Base-by-base conservation (phyloP, 2,113 vertebrate species). In the Agelaius phoeniceus region DNA sequence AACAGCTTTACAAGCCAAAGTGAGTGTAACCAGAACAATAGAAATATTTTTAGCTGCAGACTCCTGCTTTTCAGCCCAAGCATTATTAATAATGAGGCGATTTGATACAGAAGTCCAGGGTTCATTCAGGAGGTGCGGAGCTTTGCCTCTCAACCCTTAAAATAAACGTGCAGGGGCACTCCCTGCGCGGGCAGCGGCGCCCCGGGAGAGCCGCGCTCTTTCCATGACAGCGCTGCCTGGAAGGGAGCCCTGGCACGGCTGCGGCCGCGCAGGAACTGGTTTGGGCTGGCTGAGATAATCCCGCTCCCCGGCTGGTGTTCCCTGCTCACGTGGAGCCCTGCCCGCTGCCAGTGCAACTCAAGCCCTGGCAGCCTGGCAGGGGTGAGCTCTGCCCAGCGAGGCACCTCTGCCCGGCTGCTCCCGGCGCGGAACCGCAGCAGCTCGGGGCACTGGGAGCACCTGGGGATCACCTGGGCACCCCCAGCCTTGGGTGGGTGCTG, bases 261-360 rank as follows among this genome's bases (percentile, higher is more conserved):
- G 48, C 3, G 46, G 73, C 83, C 31, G 80, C 0, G 7, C 84
- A 73, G 96, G 44, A 97, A 97, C 96, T 97, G 96, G 96, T 96
- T 97, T 71, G 96, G 89, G 94, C 96, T 96, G 96, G 96, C 95
- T 96, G 86, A 87, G 96, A 96, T 97, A 94, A 96, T 96, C 96
- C 96, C 8, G 35, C 87, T 96, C 39, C 96, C 84, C 79, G 75
- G 82, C 94, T 94, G 96, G 87, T 96, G 96, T 92, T 95, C 86
- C 92, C 96, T 96, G 54, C 96, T 96, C 95, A 94, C 93, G 94
- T 93, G 95, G 94, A 59, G 48, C 15, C 0, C 5, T 90, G 94
- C 95, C 79, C 21, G 19, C 76, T 33, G 92, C 43, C 81, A 88
- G n/a, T 90, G 96, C 61, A 96, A 89, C 66, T 79, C 88, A 52